phyloP scores from a whole-genome alignment of 2,113 vertebrate genomes.

The Ovis aries region DNA sequence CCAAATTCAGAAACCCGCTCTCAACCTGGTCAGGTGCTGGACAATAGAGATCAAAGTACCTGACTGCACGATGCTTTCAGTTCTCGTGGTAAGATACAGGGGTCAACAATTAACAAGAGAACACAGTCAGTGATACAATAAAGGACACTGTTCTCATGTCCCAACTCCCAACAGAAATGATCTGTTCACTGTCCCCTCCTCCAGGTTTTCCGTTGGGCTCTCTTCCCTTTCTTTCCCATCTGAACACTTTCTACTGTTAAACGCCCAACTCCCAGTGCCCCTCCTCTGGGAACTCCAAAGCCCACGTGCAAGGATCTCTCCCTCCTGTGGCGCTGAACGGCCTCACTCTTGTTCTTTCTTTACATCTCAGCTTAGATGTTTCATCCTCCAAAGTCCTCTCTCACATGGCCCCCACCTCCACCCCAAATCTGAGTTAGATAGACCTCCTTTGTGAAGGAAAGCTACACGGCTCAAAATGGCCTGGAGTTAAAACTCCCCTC shows the following conservation, averaged over 20 bases:
- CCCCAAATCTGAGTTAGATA: neutral
- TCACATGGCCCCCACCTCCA: neutral
- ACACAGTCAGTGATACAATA: neutral
- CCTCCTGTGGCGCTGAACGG: neutral
- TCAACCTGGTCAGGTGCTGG: neutral
- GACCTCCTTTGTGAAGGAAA: neutral
- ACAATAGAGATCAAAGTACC: neutral
- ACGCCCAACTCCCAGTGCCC: neutral
- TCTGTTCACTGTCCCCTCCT: neutral
- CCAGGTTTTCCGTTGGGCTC: neutral
- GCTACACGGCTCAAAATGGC: neutral
- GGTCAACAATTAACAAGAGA: conserved; percentile 10
- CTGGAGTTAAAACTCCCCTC: neutral
- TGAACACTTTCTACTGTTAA: neutral
- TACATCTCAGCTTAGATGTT: neutral
- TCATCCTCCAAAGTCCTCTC: neutral
- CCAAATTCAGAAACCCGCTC: neutral
- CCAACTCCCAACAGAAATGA: neutral
- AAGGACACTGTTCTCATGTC: neutral
- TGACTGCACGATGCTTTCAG: neutral
- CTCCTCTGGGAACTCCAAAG: neutral
- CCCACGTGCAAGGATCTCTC: neutral
- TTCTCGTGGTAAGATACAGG: neutral
- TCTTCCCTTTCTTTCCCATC: neutral
- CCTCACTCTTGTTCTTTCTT: neutral